Evolutionary conservation across 2,888 invertebrate species (phyloP).

Genomic region (Drosophila neotestacea): DNA sequence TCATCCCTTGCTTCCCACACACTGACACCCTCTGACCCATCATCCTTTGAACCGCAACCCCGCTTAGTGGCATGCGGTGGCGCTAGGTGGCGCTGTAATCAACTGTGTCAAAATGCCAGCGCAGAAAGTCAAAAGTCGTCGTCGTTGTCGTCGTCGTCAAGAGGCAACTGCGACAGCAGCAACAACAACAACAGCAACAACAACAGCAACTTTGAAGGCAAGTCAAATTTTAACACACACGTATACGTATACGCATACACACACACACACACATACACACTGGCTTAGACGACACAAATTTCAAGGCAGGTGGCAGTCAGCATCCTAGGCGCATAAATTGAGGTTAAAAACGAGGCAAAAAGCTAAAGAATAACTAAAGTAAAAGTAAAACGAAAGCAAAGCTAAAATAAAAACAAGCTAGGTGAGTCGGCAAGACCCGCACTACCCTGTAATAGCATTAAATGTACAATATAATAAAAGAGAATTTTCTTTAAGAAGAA

Average conservation of each 20-base stretch:
- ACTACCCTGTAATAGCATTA: slow-evolving; percentile 15
- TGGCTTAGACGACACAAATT: slow-evolving; percentile 49
- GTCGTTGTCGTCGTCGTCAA: slow-evolving; percentile 61
- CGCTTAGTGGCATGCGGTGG: slow-evolving; percentile 54
- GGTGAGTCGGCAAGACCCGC: background rate
- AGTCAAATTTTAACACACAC: slow-evolving; percentile 56
- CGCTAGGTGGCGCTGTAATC: slow-evolving; percentile 80
- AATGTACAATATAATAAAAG: background rate
- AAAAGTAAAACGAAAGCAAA: slow-evolving; percentile 52
- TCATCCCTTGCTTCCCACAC: too few relatives aligned
- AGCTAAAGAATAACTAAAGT: slow-evolving; percentile 49
- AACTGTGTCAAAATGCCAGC: slow-evolving; percentile 78
- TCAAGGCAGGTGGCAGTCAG: slow-evolving; percentile 68
- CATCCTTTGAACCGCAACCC: background rate
- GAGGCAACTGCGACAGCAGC: slow-evolving; percentile 42
- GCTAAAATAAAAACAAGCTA: slow-evolving; percentile 35
- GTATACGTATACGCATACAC: slow-evolving; percentile 20
- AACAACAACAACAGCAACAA: slow-evolving; percentile 35
- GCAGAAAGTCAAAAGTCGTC: slow-evolving; percentile 73
- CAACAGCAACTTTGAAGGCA: slow-evolving; percentile 40
- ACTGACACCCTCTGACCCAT: background rate
- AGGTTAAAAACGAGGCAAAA: slow-evolving; percentile 69
- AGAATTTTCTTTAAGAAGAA: background rate
- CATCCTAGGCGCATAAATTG: slow-evolving; percentile 74
- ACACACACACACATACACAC: slow-evolving; percentile 23